These are phyloP conservation scores for Drosophila ercepeae DNA, from an alignment of 1,140 invertebrate genomes.

Conservation along the genomic window DNA sequence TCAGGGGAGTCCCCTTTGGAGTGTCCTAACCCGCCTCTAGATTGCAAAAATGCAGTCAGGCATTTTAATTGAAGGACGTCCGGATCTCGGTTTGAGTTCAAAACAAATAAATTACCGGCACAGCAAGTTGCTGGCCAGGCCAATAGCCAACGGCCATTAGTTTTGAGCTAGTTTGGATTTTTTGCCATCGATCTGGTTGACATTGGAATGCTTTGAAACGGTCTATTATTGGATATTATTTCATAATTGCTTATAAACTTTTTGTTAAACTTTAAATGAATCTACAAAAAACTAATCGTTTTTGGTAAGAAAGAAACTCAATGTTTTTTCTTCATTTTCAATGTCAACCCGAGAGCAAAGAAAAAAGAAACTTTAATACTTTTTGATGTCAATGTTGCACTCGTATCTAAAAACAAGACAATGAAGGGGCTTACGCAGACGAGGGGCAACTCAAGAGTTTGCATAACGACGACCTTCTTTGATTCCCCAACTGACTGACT, in stretches of 20 bases:
- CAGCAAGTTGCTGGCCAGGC: constrained; percentile 23
- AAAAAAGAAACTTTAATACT: neutral
- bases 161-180: constrained; percentile 40
- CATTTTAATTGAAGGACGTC: constrained; percentile 67
- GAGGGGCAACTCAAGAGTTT: constrained; percentile 1
- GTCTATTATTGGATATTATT: neutral
- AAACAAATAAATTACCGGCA: constrained; percentile 24
- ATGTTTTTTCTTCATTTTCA: neutral
- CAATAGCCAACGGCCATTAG: constrained; percentile 14
- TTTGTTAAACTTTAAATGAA: neutral
- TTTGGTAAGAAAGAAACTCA: too few relatives aligned
- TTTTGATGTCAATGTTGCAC: constrained; percentile 56
- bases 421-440: constrained; percentile 4
- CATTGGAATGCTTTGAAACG: constrained; percentile 33
- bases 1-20: neutral
- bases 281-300: neutral
- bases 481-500: constrained; percentile 1
- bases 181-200: constrained; percentile 29
- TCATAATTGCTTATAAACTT: neutral
- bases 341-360: too few relatives aligned
- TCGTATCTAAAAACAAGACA: constrained; percentile 2
- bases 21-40: too few relatives aligned
- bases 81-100: constrained; percentile 30
- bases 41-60: constrained; percentile 49
- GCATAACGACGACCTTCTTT: constrained; percentile 33